A percentile compares a stretch with the other conserved stretches of the same genome.
phyloP scores from a whole-genome alignment of 2,113 vertebrate species.

The Ailurus styani region DNA sequence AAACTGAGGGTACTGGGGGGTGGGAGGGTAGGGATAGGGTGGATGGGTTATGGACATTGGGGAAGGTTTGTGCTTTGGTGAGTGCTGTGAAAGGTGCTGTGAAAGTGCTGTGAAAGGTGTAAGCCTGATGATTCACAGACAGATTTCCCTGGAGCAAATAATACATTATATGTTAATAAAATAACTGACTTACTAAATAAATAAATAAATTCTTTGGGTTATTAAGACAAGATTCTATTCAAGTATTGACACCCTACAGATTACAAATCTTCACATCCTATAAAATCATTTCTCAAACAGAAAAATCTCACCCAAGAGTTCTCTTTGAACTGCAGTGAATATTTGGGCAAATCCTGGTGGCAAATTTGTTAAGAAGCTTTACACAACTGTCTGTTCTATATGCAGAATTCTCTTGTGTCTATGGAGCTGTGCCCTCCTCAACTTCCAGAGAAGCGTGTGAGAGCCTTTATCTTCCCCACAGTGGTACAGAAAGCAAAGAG shows the following conservation, averaged over 20 bases:
- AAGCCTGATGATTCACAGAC: too few relatives aligned
- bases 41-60: too few relatives aligned
- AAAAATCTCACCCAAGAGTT: neutral
- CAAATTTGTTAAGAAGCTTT: neutral
- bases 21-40: too few relatives aligned
- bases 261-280: neutral
- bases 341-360: neutral
- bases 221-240: neutral
- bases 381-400: neutral
- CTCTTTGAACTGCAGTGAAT: neutral
- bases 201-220: too few relatives aligned
- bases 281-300: neutral
- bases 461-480: neutral
- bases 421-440: neutral
- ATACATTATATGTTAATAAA: too few relatives aligned
- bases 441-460: neutral
- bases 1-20: too few relatives aligned
- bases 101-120: too few relatives aligned
- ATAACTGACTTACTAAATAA: too few relatives aligned
- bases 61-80: too few relatives aligned
- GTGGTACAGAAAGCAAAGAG: neutral
- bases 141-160: too few relatives aligned
- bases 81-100: too few relatives aligned
- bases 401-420: neutral
- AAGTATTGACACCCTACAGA: neutral